Evolutionary conservation across 1,140 invertebrate genomes (phyloP), one percentile per base, ranked within the genome.

Genomic region (Ylistrum balloti): DNA sequence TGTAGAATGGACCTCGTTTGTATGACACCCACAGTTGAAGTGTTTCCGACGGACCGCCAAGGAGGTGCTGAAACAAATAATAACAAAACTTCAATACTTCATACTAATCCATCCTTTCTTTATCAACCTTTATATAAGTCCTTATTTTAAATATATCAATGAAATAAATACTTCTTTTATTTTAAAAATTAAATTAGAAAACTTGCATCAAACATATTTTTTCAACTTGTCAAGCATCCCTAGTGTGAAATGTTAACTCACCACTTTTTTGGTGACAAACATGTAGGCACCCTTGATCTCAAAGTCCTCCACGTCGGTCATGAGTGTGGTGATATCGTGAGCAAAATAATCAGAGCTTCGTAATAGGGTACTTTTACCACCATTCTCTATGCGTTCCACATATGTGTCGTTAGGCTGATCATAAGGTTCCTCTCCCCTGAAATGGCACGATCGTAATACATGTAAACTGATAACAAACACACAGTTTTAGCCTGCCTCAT

Each of bases 221-320:
- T 17, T 13, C 17, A 45, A 28, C 74, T 92, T 34, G 45, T 56
- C 33, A 48, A 88, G 35, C 28, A 86, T n/a, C 5, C 3, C 15
- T 34, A 28, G 33, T 87, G 32, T 17, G 45, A 86, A 93, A 86
- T 33, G 92, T 22, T 41, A 22, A 87, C 93, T 94, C 93, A 96
- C 94, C 85, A 90, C 86, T 91, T 92, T 93, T 97, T 93, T 97
- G 0, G 97, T 98, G 0, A 97, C 98, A 96, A 99, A 99, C 97
- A 98, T 97, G 94, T 98, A 99, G 91, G 98, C 98, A 11, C 97
- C 98, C 94, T 97, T 97, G 3, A 98, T 97, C 95, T 98, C 97
- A 96, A 99, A 98, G 93, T 98, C 98, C 94, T 98, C 97, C 10
- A 98, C 97, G 91, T 97, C 97, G 0, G 96, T 96, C 38, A 98